A percentile compares a stretch with the other conserved stretches of the same genome.
Conservation (phyloP, 2,888 invertebrate genomes). For the Chouioia cunea region DNA sequence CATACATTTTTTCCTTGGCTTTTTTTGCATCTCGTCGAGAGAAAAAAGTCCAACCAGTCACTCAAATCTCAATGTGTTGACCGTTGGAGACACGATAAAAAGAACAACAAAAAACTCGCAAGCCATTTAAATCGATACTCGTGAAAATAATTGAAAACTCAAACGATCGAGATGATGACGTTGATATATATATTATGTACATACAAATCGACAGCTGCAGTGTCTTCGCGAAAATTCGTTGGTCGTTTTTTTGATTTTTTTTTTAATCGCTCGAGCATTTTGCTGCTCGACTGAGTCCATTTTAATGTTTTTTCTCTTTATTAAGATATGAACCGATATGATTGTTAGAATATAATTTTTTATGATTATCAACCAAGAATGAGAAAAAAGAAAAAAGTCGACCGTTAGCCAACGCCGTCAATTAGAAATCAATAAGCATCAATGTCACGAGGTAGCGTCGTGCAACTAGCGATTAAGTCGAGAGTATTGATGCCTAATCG, state of each 20-base stretch:
- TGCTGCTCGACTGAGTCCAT: no score
- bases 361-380: not conserved
- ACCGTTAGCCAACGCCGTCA: not conserved
- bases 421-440: conserved; percentile 16
- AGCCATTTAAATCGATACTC: conserved; percentile 40
- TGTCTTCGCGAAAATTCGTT: conserved; percentile 1
- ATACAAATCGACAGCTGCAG: conserved; percentile 21
- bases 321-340: no score
- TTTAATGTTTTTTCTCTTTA: no score
- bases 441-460: not conserved
- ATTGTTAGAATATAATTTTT: not conserved
- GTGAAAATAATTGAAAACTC: conserved; percentile 30
- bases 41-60: conserved; percentile 15
- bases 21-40: not conserved
- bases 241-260: conserved; percentile 37
- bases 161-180: conserved; percentile 4
- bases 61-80: conserved; percentile 26
- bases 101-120: conserved; percentile 11
- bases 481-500: conserved; percentile 26
- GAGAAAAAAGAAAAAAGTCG: not conserved
- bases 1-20: not conserved
- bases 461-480: not conserved
- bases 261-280: not conserved
- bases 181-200: conserved; percentile 3
- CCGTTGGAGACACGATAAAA: conserved; percentile 24